Conservation (phyloP, 2,888 invertebrate genomes). For the Platerodrilus igneus region DNA sequence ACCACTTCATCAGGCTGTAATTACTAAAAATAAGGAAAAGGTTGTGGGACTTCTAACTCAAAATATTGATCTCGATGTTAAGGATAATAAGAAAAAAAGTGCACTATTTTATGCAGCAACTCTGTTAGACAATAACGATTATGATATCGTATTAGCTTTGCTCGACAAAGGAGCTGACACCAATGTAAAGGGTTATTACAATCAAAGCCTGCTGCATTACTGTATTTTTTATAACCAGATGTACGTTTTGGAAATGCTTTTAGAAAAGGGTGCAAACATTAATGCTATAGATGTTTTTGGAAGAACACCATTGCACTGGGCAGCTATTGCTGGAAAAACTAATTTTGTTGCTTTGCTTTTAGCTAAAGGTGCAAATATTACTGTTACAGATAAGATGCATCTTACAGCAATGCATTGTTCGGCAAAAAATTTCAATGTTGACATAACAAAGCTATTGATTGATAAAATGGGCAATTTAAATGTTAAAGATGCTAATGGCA, state of each 20-base stretch:
- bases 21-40: no score
- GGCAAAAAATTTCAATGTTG: background rate
- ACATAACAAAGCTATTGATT: background rate
- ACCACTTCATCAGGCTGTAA: no score
- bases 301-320: constrained; percentile 6
- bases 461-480: background rate
- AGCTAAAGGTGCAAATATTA: background rate
- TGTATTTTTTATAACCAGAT: background rate
- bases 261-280: background rate
- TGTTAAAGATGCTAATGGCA: background rate
- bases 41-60: no score
- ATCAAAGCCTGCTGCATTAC: no score
- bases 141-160: constrained; percentile 2
- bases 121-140: background rate
- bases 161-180: constrained; percentile 1
- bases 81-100: background rate
- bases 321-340: background rate
- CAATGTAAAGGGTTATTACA: no score
- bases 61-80: no score
- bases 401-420: constrained; percentile 1
- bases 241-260: background rate
- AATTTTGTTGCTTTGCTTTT: background rate
- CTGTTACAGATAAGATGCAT: background rate
- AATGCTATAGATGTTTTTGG: background rate
- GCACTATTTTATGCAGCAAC: background rate